Conservation (phyloP, 2,797 vertebrate genomes). For the Malurus leucopterus region DNA sequence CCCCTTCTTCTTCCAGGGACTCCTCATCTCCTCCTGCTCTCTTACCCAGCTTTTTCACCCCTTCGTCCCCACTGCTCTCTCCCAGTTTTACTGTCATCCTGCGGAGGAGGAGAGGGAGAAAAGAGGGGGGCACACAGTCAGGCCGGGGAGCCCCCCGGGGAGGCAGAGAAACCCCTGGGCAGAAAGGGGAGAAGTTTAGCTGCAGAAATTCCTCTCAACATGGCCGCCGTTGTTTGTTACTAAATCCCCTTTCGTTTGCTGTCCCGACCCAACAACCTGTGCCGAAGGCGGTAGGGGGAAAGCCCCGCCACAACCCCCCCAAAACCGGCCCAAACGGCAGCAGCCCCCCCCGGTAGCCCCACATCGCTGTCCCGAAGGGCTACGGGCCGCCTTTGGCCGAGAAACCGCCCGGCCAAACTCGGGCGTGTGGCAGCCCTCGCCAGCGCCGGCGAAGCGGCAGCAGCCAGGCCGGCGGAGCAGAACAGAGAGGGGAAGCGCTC, state of each 20-base stretch:
- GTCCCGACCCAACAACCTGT: slow-evolving; percentile 88
- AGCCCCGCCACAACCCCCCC: slow-evolving; percentile 2
- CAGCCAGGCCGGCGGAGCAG: neutral
- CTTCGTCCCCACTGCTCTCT: slow-evolving; percentile 87
- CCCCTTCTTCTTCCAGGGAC: slow-evolving; percentile 79
- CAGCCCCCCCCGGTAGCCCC: neutral
- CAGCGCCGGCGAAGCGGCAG: slow-evolving; percentile 22
- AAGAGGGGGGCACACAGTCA: slow-evolving; percentile 44
- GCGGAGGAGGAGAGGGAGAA: slow-evolving; percentile 71
- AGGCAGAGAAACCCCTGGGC: slow-evolving; percentile 49
- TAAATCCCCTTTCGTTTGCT: slow-evolving; percentile 85
- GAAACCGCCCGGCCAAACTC: slow-evolving; percentile 32
- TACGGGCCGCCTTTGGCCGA: slow-evolving; percentile 1
- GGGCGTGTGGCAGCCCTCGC: slow-evolving; percentile 31
- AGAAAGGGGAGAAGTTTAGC: slow-evolving; percentile 66
- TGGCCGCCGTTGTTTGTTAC: slow-evolving; percentile 99
- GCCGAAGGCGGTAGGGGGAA: slow-evolving; percentile 37
- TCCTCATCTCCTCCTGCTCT: slow-evolving; percentile 88
- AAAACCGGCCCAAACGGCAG: neutral
- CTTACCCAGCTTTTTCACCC: slow-evolving; percentile 87
- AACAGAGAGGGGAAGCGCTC: neutral
- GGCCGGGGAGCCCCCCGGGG: slow-evolving; percentile 30
- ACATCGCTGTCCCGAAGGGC: neutral
- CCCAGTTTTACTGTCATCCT: slow-evolving; percentile 97
- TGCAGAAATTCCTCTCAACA: slow-evolving; percentile 89